Conservation (phyloP, 2,113 vertebrate genomes). For the Triplophysa rosa region DNA sequence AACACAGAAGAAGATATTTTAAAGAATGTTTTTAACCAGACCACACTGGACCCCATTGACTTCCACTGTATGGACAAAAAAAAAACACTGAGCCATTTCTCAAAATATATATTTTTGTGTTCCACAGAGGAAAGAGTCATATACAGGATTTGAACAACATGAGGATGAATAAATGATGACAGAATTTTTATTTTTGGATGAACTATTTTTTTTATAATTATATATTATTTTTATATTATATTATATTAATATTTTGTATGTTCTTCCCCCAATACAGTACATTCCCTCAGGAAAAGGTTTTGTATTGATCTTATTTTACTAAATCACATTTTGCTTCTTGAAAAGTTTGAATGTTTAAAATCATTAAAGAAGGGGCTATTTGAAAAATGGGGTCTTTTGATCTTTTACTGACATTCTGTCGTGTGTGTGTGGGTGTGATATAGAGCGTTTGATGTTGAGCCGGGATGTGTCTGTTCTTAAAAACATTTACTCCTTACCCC, state of each 20-base stretch:
- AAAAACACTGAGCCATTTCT: too few relatives aligned
- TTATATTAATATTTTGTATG: too few relatives aligned
- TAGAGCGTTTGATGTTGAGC: constrained; percentile 18
- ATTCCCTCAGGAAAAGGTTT: not conserved
- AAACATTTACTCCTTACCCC: too few relatives aligned
- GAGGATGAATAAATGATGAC: not conserved
- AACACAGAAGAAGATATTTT: too few relatives aligned
- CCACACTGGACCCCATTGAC: too few relatives aligned
- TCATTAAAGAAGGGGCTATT: not conserved
- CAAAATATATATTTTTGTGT: too few relatives aligned
- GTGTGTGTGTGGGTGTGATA: not conserved
- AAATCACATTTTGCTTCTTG: not conserved
- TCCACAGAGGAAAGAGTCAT: too few relatives aligned
- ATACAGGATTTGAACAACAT: too few relatives aligned
- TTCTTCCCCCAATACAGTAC: not conserved
- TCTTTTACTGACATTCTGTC: constrained; percentile 9
- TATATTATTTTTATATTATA: too few relatives aligned
- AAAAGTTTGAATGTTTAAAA: not conserved
- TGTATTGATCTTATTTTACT: constrained; percentile 4
- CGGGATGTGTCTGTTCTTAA: constrained; percentile 16
- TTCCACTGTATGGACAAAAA: too few relatives aligned
- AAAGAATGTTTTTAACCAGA: too few relatives aligned
- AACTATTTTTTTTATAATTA: too few relatives aligned
- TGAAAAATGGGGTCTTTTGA: constrained; percentile 11
- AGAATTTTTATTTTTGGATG: constrained; percentile 2